Evolutionary conservation across 2,113 vertebrate species (phyloP).

Genomic region (Pseudopipra pipra): DNA sequence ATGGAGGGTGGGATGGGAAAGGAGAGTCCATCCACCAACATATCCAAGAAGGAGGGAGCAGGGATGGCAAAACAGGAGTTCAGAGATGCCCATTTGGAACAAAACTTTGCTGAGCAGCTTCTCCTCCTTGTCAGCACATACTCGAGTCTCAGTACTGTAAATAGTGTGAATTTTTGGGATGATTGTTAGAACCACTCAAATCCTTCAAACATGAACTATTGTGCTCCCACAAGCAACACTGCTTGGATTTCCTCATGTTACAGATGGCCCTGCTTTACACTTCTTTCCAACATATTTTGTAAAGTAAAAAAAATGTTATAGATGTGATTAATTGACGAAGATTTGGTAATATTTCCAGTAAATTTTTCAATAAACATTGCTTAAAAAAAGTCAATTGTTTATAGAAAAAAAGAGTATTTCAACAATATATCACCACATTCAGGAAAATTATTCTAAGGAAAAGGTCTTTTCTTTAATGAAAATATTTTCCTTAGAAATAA

Average conservation of each 20-base stretch:
- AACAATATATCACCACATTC: background rate
- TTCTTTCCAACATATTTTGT: background rate
- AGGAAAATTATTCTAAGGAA: constrained; percentile 37
- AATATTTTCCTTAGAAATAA: constrained; percentile 53
- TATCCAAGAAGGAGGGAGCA: background rate
- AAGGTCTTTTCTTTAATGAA: background rate
- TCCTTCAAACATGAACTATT: background rate
- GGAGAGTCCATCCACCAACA: background rate
- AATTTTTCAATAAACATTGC: background rate
- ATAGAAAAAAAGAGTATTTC: constrained; percentile 26
- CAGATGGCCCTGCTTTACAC: background rate
- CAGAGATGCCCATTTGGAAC: accelerated
- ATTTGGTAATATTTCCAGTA: constrained; percentile 22
- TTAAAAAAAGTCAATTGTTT: constrained; percentile 31
- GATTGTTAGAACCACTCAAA: background rate
- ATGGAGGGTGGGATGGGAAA: background rate
- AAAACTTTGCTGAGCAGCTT: background rate
- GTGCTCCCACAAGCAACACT: background rate
- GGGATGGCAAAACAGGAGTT: background rate
- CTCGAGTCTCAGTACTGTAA: background rate
- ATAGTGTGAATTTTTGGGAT: background rate
- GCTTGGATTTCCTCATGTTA: background rate
- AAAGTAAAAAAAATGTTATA: background rate
- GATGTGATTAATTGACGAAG: background rate
- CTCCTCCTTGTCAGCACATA: background rate